Base-by-base conservation (phyloP, 2,888 invertebrate genomes). In the Blastobasis adustella region DNA sequence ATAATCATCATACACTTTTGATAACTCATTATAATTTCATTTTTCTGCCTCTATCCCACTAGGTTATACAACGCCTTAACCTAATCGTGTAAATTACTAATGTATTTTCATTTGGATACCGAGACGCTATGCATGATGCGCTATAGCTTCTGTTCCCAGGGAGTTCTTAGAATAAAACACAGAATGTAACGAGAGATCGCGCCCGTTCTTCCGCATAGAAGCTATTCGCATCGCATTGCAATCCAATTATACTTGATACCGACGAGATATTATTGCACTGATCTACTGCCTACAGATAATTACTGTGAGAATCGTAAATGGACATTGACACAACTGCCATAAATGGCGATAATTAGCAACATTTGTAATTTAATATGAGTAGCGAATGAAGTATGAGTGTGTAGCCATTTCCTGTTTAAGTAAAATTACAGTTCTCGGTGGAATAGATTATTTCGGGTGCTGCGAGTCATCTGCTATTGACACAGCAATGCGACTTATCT, bases 241-340 rank as follows among this genome's bases (percentile, higher is more conserved):
- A 82, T 81, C 79, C 80, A 83, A 85, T 87, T 86, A 85, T 84
- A 84, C 74, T 72, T 79, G 83, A 84, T 82, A 85, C 79, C 61
- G 68, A 67, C 69, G 71, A 83, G 78, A 81, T 82, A 82, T 76
- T 77, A 82, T 75, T 76, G 74, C 71, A 65, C 74, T 75, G 73
- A 77, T 79, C 76, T 73, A 65, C 67, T 72, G 73, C 73, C 65
- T 69, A 58, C 62, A 73, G 64, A 72, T 81, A 83, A 82, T 83
- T 82, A 75, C 70, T 82, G 79, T 86, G 82, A 77, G 82, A 84
- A 80, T 75, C 68, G 60, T 71, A 76, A 71, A 72, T 65, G 69
- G 69, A 71, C 68, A 59, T 72, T 71, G 73, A 74, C 70, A 66
- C 68, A 46, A 46, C 65, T 65, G 56, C 69, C 73, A 68, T 69